These are phyloP conservation scores for Catalaphyllia jardinei DNA, from an alignment of 64 coral and sea anemone genomes.

Conservation along the genomic window DNA sequence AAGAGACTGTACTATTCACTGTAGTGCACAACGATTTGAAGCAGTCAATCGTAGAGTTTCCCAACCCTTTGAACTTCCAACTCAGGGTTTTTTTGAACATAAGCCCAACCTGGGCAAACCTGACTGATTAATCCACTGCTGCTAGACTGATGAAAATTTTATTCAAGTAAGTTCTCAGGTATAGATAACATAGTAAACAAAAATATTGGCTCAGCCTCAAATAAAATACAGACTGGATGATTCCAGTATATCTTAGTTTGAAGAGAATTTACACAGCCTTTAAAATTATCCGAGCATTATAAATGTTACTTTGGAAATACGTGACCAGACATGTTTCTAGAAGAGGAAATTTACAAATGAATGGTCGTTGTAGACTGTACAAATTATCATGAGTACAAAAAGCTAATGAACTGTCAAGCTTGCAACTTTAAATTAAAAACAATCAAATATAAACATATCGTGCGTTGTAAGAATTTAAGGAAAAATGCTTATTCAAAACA, in stretches of 20 bases:
- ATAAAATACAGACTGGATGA: neutral
- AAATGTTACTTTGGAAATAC: neutral
- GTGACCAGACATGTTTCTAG: neutral
- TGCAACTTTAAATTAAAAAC: neutral
- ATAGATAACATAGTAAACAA: neutral
- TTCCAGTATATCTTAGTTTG: neutral
- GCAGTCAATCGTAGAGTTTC: too few relatives aligned
- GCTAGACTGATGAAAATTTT: too few relatives aligned
- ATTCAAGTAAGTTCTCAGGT: too few relatives aligned
- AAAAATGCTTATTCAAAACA: neutral
- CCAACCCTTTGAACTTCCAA: too few relatives aligned
- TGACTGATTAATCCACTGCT: too few relatives aligned
- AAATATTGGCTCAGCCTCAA: neutral
- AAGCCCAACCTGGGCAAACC: too few relatives aligned
- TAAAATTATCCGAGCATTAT: neutral
- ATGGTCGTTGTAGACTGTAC: neutral
- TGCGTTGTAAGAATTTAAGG: neutral
- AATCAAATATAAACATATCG: neutral
- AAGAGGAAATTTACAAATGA: neutral
- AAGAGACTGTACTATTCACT: too few relatives aligned
- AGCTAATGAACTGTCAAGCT: conserved; percentile 7
- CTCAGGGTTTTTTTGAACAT: too few relatives aligned
- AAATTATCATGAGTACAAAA: neutral
- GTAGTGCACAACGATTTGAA: too few relatives aligned
- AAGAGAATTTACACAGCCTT: neutral